These are phyloP conservation scores for Metopia argyrocephala DNA, from an alignment of 2,888 invertebrate species.

Conservation along the genomic window DNA sequence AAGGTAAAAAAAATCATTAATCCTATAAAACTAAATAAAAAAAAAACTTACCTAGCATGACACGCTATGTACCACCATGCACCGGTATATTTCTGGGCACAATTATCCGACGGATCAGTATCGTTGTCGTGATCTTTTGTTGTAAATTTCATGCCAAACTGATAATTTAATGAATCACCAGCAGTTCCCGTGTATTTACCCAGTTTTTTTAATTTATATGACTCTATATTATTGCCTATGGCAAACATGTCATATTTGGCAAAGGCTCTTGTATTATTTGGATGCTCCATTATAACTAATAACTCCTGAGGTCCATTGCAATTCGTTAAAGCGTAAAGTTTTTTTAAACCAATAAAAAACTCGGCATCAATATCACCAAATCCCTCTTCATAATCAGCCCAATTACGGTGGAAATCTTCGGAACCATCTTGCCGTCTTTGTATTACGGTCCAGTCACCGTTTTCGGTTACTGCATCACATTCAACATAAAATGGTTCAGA, in stretches of 20 bases:
- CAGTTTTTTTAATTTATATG: slow-evolving; percentile 28
- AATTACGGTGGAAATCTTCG: slow-evolving; percentile 18
- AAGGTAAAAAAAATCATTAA: too few relatives aligned
- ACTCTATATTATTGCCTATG: slow-evolving; percentile 9
- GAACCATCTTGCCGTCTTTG: slow-evolving; percentile 37
- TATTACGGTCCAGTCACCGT: slow-evolving; percentile 28
- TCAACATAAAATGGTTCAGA: slow-evolving; percentile 19
- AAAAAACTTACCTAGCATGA: not conserved
- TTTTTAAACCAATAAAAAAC: slow-evolving; percentile 4
- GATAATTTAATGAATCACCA: slow-evolving; percentile 13
- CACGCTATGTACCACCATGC: slow-evolving; percentile 46
- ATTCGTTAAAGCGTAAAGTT: slow-evolving; percentile 7
- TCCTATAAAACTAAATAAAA: too few relatives aligned
- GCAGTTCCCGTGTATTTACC: slow-evolving; percentile 43
- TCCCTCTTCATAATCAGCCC: slow-evolving; percentile 24
- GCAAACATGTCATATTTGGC: slow-evolving; percentile 33
- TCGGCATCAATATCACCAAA: not conserved
- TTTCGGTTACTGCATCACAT: slow-evolving; percentile 26
- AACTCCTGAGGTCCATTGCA: slow-evolving; percentile 31
- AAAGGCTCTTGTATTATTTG: not conserved
- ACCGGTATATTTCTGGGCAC: slow-evolving; percentile 23
- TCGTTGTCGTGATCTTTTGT: slow-evolving; percentile 39
- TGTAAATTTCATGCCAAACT: slow-evolving; percentile 30
- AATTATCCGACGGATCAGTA: not conserved
- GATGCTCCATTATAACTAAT: slow-evolving; percentile 15